These are phyloP conservation scores for Lepeophtheirus nordmannii DNA, from an alignment of 2,888 invertebrate genomes.

Conservation along the genomic window DNA sequence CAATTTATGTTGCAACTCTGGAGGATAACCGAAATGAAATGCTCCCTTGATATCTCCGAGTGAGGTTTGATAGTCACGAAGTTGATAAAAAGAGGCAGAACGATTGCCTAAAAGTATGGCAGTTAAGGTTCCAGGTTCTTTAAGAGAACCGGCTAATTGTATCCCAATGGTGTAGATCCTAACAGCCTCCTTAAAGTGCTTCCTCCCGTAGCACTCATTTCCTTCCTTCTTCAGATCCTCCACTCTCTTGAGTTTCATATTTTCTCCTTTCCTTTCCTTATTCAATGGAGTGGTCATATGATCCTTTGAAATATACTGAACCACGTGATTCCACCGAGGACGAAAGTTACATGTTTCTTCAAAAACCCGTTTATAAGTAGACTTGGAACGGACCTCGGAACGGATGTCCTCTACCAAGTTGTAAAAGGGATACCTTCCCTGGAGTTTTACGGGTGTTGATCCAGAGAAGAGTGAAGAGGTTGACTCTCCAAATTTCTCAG, in stretches of 20 bases:
- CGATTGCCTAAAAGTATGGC: constrained; percentile 8
- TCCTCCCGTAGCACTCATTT: not conserved
- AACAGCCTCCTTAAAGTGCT: not conserved
- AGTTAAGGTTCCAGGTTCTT: not conserved
- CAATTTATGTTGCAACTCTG: not conserved
- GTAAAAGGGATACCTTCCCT: not conserved
- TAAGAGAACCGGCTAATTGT: not conserved
- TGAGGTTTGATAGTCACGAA: not conserved
- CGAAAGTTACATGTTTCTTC: not conserved
- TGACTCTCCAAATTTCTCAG: not conserved
- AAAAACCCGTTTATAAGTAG: not conserved
- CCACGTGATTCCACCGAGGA: not conserved
- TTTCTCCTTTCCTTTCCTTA: not conserved
- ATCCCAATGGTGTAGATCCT: not conserved
- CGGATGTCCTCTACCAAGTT: not conserved
- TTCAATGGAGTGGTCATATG: not conserved
- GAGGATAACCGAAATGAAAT: constrained; percentile 3
- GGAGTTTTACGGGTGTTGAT: too few relatives aligned
- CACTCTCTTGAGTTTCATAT: not conserved
- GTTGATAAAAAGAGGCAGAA: constrained; percentile 7
- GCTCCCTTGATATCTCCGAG: constrained; percentile 1
- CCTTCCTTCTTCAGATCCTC: not conserved
- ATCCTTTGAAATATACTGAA: not conserved
- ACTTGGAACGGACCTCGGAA: not conserved
- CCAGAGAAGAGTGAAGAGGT: too few relatives aligned